Evolutionary conservation across 2,113 vertebrate species (phyloP), one percentile per base, ranked within the genome.

Genomic region (Myrmecobius fasciatus): DNA sequence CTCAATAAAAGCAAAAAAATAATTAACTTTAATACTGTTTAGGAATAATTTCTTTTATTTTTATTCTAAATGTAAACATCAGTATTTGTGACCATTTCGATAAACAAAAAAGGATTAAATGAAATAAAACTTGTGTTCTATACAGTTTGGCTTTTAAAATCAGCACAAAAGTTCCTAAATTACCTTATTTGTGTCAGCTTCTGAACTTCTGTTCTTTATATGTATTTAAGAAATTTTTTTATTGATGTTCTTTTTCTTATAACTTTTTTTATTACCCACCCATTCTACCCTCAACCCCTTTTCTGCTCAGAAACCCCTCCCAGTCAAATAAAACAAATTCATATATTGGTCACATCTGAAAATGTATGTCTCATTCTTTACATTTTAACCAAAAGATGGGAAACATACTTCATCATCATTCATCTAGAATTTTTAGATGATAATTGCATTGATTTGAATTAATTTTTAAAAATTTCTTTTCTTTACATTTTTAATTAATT

Each of bases 281-380:
- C 6, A n/a, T 28, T 67, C 28, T 14, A 67, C 3, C 8, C 0
- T 25, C 0, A 8, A 3, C 36, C 36, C 36, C 0, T 4, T 14
- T 20, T n/a, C 60, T 36, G 11, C 4, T 75, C 67, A n/a, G 5
- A 75, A 75, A 75, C 36, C 36, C 3, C 36, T 67, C 17, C 36
- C 5, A 75, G 36, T 75, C 17, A n/a, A 75, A 14, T 14, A n/a
- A n/a, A 75, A 75, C 36, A 75, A 20, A 75, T 75, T 67, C 36
- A 75, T 6, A 20, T 4, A n/a, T n/a, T 75, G 36, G 36, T 36
- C 36, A n/a, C 36, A 75, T n/a, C 4, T n/a, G 67, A 75, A 75
- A 75, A n/a, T 75, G 67, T n/a, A 17, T 53, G 14, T 75, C 67
- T n/a, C 14, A 75, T 75, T n/a, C 17, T n/a, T 75, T 17, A 2